phyloP scores from a whole-genome alignment of 1,140 invertebrate genomes.

The Penaeus chinensis region DNA sequence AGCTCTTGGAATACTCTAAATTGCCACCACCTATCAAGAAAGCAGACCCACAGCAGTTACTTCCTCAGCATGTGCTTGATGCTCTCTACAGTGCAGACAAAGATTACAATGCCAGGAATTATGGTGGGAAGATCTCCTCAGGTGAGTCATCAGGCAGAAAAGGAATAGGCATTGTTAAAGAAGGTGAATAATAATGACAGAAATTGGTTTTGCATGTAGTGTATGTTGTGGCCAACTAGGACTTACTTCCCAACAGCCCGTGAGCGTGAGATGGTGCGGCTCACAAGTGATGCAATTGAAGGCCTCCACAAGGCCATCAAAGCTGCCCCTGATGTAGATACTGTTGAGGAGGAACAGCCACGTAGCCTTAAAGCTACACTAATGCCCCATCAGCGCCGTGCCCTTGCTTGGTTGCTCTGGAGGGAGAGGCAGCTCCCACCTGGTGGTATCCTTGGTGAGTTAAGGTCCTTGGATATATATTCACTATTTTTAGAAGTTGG shows the following conservation, averaged over 20 bases:
- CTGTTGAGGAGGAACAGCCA: slow-evolving; percentile 68
- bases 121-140: slow-evolving; percentile 52
- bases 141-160: background rate
- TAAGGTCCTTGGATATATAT: background rate
- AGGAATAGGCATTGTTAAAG: background rate
- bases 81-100: slow-evolving; percentile 39
- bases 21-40: background rate
- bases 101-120: slow-evolving; percentile 38
- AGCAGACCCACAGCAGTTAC: slow-evolving; percentile 26
- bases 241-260: slow-evolving; percentile 53
- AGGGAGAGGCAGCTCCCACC: slow-evolving; percentile 84
- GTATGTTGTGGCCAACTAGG: background rate
- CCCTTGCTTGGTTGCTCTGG: slow-evolving; percentile 89
- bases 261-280: slow-evolving; percentile 69
- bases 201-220: background rate
- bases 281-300: slow-evolving; percentile 79
- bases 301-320: slow-evolving; percentile 80
- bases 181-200: background rate
- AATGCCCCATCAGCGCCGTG: slow-evolving; percentile 89
- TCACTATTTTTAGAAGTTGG: background rate
- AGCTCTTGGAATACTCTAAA: slow-evolving; percentile 3
- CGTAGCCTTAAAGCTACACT: slow-evolving; percentile 76
- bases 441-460: slow-evolving; percentile 79
- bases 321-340: slow-evolving; percentile 70
- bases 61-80: slow-evolving; percentile 50